Percentiles rank a stretch among this genome's conserved stretches.
These are phyloP conservation scores for Maconellicoccus hirsutus DNA, from an alignment of 1,140 invertebrate genomes.

Conservation along the genomic window DNA sequence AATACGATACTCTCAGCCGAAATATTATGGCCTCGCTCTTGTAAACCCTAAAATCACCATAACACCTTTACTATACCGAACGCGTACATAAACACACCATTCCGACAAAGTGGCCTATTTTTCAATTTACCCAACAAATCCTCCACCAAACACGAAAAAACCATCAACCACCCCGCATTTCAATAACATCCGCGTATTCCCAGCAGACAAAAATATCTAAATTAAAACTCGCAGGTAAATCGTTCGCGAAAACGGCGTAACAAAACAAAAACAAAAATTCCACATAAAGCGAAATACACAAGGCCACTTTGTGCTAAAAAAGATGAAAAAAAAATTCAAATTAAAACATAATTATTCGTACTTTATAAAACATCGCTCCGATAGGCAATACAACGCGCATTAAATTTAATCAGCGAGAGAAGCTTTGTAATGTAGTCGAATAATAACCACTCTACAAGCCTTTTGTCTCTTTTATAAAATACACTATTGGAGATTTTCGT, in stretches of 20 bases:
- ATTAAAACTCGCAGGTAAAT: background rate
- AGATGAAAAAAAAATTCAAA: background rate
- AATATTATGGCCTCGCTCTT: conserved; percentile 77
- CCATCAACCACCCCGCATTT: too few relatives aligned
- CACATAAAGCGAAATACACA: background rate
- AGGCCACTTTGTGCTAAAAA: conserved; percentile 7
- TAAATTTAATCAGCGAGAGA: too few relatives aligned
- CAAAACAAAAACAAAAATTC: background rate
- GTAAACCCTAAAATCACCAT: conserved; percentile 57
- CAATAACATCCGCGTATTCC: too few relatives aligned
- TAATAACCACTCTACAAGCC: too few relatives aligned
- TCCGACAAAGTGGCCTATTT: background rate
- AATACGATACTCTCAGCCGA: conserved; percentile 75
- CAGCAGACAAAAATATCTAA: background rate
- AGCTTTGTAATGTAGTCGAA: too few relatives aligned
- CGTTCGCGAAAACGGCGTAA: too few relatives aligned
- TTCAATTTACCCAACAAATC: too few relatives aligned
- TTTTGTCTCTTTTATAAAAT: too few relatives aligned
- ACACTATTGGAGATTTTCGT: too few relatives aligned
- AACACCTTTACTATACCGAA: background rate
- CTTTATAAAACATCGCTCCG: too few relatives aligned
- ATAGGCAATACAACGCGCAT: too few relatives aligned
- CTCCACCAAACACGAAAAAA: too few relatives aligned
- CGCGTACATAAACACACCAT: background rate
- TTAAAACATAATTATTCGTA: background rate